Evolutionary conservation across 2,113 vertebrate genomes (phyloP).

Genomic region (Orthonyx spaldingii): DNA sequence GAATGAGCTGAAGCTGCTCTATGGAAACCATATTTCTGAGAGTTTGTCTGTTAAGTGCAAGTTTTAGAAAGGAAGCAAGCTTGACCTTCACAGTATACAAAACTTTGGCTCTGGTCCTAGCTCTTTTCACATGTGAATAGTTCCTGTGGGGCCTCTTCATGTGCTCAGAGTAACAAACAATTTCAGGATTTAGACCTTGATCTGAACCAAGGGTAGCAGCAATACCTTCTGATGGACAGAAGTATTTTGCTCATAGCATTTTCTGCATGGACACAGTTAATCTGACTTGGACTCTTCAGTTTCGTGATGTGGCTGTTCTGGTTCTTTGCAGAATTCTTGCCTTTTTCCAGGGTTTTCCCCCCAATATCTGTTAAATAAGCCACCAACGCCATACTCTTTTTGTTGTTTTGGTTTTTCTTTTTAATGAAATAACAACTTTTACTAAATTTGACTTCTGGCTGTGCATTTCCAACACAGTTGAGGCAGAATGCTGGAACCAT

Average conservation of each 20-base stretch:
- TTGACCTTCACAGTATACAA: conserved; percentile 41
- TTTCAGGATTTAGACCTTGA: conserved; percentile 18
- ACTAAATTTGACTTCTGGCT: background rate
- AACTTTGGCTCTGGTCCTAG: conserved; percentile 50
- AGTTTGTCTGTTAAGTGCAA: background rate
- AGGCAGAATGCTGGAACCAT: background rate
- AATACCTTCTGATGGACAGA: background rate
- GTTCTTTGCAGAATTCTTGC: background rate
- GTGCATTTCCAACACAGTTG: background rate
- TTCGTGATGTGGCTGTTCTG: background rate
- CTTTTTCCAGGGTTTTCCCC: background rate
- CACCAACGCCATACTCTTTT: background rate
- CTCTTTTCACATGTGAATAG: conserved; percentile 57
- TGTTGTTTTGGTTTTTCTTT: background rate
- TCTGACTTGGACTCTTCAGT: background rate
- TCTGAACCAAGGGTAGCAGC: background rate
- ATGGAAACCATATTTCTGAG: background rate
- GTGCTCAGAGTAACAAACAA: conserved; percentile 62
- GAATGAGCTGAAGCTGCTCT: background rate
- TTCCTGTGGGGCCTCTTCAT: conserved; percentile 47
- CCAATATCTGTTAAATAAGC: background rate
- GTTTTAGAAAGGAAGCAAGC: background rate
- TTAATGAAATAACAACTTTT: background rate
- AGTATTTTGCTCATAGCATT: background rate
- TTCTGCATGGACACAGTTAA: background rate